Conservation (phyloP, 2,888 invertebrate species). For the Rhogogaster chlorosoma region DNA sequence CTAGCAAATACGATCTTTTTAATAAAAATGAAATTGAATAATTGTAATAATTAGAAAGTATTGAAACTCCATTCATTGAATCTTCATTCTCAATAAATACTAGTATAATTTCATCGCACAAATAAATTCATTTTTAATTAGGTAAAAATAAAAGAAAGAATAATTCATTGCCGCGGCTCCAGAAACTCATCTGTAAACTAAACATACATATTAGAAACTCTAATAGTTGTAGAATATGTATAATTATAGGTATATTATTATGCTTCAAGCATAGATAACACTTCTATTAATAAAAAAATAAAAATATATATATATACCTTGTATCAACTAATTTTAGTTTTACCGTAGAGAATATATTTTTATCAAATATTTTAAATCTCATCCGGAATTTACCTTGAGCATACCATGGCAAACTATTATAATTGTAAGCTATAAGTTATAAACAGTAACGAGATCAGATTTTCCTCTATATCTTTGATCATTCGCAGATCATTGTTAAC, state of each 20-base stretch:
- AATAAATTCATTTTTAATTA: constrained; percentile 28
- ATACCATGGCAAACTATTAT: background rate
- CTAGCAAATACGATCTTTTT: constrained; percentile 3
- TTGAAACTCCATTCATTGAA: background rate
- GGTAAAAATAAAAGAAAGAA: background rate
- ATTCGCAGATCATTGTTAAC: background rate
- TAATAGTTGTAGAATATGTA: constrained; percentile 39
- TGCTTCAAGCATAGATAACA: constrained; percentile 10
- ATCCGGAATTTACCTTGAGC: constrained; percentile 17
- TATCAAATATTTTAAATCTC: constrained; percentile 19
- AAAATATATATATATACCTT: background rate
- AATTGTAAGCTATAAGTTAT: constrained; percentile 20
- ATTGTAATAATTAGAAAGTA: constrained; percentile 24
- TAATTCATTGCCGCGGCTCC: background rate
- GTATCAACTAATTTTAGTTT: constrained; percentile 27
- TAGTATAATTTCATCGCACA: background rate
- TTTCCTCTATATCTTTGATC: background rate
- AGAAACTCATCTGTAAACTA: background rate
- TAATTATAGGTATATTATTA: constrained; percentile 30
- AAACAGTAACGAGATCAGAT: background rate
- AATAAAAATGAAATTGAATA: background rate
- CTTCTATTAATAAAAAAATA: background rate
- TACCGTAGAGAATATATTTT: constrained; percentile 33
- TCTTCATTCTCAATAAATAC: constrained; percentile 13
- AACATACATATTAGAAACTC: constrained; percentile 11